A percentile compares a stretch with the other conserved stretches of the same genome.
Evolutionary conservation across 2,888 invertebrate species (phyloP).

Genomic region (Adela reaumurella): DNA sequence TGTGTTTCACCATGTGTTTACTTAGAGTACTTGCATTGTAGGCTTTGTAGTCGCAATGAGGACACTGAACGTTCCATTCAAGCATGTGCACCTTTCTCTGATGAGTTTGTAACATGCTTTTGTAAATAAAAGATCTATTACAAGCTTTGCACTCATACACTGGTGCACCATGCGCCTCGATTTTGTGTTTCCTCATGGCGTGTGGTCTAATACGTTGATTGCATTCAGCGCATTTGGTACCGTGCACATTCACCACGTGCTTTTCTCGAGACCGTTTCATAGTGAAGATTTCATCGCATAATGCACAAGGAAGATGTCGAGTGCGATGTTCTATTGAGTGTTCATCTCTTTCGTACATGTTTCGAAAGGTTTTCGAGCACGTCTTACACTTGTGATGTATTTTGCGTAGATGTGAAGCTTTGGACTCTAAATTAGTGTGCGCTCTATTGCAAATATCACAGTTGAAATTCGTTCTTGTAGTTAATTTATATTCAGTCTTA

Average conservation of each 20-base stretch:
- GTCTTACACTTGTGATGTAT: not conserved
- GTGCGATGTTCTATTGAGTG: slow-evolving; percentile 2
- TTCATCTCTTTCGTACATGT: slow-evolving; percentile 4
- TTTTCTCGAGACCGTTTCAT: not conserved
- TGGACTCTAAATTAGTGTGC: not conserved
- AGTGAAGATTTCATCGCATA: not conserved
- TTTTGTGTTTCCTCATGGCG: not conserved
- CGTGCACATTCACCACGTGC: not conserved
- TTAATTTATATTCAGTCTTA: not conserved
- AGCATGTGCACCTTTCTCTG: not conserved
- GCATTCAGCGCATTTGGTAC: not conserved
- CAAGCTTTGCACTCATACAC: not conserved
- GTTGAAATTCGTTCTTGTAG: not conserved
- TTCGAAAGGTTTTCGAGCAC: slow-evolving; percentile 1
- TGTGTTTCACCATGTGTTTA: slow-evolving; percentile 5
- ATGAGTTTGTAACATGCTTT: not conserved
- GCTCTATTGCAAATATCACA: not conserved
- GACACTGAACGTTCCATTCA: not conserved
- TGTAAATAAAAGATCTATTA: not conserved
- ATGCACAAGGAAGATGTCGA: not conserved
- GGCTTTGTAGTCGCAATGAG: not conserved
- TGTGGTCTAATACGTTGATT: not conserved
- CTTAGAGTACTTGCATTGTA: not conserved
- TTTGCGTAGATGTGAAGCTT: not conserved
- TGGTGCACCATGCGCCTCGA: not conserved